Base-by-base conservation (phyloP, 2,888 invertebrate genomes). In the Melangyna quadrimaculata region DNA sequence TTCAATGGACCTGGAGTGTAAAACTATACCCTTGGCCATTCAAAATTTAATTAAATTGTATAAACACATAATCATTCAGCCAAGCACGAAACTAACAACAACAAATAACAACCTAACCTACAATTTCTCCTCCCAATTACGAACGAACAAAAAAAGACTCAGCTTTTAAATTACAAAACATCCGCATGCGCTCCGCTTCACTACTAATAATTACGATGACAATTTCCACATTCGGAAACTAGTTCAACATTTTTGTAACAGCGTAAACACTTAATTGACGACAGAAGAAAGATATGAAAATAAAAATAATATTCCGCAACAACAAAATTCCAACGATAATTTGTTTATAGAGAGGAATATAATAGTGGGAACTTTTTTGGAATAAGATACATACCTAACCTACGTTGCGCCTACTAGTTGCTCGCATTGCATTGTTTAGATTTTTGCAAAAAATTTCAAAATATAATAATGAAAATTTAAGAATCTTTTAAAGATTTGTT, bases 261-360 rank as follows among this genome's bases (percentile, higher is more conserved):
- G 73, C 81, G 86, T 86, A 86, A 86, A 86, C 77, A 86, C 86
- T 86, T 86, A 86, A 86, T 86, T 81, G 86, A 86, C 86, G 69
- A 81, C 55, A 55, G 22, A 72, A 80, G 61, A 71, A 73, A 86
- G 35, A 65, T 22, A 10, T 32, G 67, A 70, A 73, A 22, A n/a
- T n/a, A n/a, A 51, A 37, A 75, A 55, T 27, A 57, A 65, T n/a
- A 65, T 57, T 24, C 27, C 27, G 40, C 61, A 55, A 55, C 32
- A 40, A 45, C 65, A 40, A 73, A 78, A 67, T 65, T 51, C 72
- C 67, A 61, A 80, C 77, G 73, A 81, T 81, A 86, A 81, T 86
- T 86, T 86, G 86, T 81, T 81, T 86, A 81, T 86, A 86, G 69
- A 75, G 77, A 77, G 59, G 72, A 69, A 70, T 57, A 32, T 86